These are phyloP conservation scores for Tringa solitaria DNA, from an alignment of 2,113 vertebrate genomes.

Conservation along the genomic window DNA sequence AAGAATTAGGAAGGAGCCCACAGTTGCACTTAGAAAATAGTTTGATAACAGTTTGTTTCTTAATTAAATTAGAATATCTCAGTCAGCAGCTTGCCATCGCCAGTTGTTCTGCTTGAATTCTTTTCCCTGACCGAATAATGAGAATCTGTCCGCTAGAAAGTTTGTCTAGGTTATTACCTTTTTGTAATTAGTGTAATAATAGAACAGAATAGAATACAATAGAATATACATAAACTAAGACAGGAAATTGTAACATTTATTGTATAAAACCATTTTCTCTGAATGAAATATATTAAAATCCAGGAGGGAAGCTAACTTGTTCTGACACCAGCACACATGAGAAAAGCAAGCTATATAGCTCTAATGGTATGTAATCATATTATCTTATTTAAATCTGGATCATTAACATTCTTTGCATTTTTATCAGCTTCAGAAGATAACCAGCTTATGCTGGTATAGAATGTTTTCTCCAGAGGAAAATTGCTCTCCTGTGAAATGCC, in stretches of 20 bases:
- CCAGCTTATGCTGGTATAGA: background rate
- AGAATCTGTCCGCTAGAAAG: background rate
- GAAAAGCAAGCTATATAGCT: background rate
- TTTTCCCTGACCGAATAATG: background rate
- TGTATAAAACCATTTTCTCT: background rate
- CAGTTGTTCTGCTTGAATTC: background rate
- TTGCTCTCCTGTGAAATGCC: background rate
- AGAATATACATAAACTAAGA: background rate
- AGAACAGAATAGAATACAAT: background rate
- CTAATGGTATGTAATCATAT: background rate
- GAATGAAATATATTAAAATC: background rate
- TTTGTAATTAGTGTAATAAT: background rate
- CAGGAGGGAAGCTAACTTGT: background rate
- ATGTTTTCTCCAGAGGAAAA: background rate
- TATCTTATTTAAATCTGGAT: background rate
- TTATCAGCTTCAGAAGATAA: conserved; percentile 12
- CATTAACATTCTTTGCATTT: background rate
- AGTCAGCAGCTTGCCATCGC: background rate
- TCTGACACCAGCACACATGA: background rate
- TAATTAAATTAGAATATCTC: background rate
- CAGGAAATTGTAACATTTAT: background rate
- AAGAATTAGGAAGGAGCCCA: background rate
- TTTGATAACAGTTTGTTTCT: background rate
- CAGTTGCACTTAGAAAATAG: background rate
- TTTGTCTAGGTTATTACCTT: background rate